phyloP scores from a whole-genome alignment of 1,140 invertebrate genomes.

The Bombus impatiens region DNA sequence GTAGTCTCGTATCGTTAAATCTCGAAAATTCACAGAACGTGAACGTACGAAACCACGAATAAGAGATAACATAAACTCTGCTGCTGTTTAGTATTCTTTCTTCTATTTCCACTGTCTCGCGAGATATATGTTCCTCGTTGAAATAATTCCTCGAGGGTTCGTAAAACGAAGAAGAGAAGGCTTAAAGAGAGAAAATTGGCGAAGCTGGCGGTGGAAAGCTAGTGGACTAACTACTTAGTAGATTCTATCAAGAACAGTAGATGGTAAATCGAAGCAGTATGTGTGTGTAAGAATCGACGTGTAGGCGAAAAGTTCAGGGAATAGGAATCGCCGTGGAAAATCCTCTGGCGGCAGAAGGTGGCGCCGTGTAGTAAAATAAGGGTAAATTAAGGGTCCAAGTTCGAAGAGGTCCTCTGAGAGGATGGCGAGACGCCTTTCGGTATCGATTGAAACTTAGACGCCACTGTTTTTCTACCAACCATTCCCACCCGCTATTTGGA shows the following conservation, averaged over 20 bases:
- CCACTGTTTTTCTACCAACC: not conserved
- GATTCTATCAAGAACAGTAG: not conserved
- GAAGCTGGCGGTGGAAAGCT: not conserved
- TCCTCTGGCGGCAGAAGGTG: not conserved
- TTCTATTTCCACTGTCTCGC: not conserved
- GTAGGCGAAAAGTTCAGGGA: not conserved
- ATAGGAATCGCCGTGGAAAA: not conserved
- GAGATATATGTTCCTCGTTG: not conserved
- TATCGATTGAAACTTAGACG: constrained; percentile 22
- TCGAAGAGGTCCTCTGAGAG: constrained; percentile 5
- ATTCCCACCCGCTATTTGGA: not conserved
- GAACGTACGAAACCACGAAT: not conserved
- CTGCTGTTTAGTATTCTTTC: not conserved
- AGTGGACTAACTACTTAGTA: not conserved
- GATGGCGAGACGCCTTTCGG: not conserved
- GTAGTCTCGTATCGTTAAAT: too few relatives aligned
- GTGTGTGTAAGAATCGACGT: constrained; percentile 1
- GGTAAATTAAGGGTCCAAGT: constrained; percentile 30
- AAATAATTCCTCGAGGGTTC: not conserved
- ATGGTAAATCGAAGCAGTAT: not conserved
- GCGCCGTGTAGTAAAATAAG: constrained; percentile 21
- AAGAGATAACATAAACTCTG: not conserved
- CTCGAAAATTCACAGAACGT: too few relatives aligned
- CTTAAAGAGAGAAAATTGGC: not conserved
- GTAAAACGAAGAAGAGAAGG: not conserved